Evolutionary conservation across 2,888 invertebrate genomes (phyloP), one percentile per base, ranked within the genome.

Genomic region (Sussaba pulchella): DNA sequence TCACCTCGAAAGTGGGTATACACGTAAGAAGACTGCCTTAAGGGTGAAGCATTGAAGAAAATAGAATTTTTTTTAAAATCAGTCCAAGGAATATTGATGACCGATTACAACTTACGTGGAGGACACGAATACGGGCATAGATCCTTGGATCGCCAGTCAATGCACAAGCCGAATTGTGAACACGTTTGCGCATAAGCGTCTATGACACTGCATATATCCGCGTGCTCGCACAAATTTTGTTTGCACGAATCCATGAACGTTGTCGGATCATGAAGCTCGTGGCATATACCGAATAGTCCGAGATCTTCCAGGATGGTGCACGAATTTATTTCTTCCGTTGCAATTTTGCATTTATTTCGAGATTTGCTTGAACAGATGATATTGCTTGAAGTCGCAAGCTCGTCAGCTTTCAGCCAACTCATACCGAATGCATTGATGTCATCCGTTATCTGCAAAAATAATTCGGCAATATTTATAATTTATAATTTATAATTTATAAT

Each of bases 181-280:
- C 97, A 97, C 83, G 95, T 95, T 75, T 94, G 93, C 0, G 96
- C 96, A 90, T 97, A 97, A 0, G 95, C 94, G 85, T 95, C 95
- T 14, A 97, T 92, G 0, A 94, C 93, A 17, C 93, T 93, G 88
- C 97, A 97, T 0, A 94, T 93, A 83, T 94, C 93, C 14, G 93
- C 91, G 5, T 92, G 93, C 85, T 92, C 93, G 92, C 95, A 96
- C 84, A 95, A 89, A 75, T 96, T 96, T 83, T 95, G 94, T 79
- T 95, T 94, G 86, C 97, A 98, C 59, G 95, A 94, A 41, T 94
- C 93, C 1, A 96, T 92, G 91, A 95, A 97, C 9, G 94, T 92
- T 26, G 92, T 89, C 0, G 96, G 96, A 86, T 96, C 95, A 8
- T 97, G 94, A 1, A 97, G 93, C 31, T 95, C 94, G 87, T 96